These are phyloP conservation scores for Oxygymnocypris stewartii DNA, from an alignment of 2,113 vertebrate species.

Conservation along the genomic window DNA sequence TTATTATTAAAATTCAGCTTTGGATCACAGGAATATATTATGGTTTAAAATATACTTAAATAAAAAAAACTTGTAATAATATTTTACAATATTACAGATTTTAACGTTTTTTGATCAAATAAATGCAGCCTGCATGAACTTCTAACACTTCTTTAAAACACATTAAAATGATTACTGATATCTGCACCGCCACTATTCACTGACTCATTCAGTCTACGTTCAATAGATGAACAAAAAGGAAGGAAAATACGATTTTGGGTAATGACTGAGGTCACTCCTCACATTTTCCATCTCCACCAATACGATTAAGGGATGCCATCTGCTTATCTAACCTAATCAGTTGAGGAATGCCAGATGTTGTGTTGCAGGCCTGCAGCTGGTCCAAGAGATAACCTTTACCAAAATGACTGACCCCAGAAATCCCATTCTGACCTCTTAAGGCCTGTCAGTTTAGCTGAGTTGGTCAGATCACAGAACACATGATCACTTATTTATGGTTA, in stretches of 20 bases:
- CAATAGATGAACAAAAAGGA: not conserved
- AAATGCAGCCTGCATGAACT: not conserved
- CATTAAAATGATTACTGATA: not conserved
- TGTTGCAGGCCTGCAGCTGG: conserved; percentile 50
- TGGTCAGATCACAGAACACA: not conserved
- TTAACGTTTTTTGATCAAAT: not conserved
- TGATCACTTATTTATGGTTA: not conserved
- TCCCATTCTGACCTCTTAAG: conserved; percentile 31
- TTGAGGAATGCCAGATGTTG: conserved; percentile 59
- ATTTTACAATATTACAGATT: no score
- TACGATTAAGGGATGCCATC: conserved; percentile 40
- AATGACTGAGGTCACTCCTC: conserved; percentile 26
- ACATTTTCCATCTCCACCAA: conserved; percentile 58
- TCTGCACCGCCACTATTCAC: not conserved
- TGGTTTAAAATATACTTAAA: no score
- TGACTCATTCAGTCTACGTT: not conserved
- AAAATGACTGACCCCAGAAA: conserved; percentile 49
- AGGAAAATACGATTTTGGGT: not conserved
- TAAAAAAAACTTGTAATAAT: not conserved
- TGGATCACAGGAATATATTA: no score
- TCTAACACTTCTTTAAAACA: not conserved
- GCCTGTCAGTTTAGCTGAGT: conserved; percentile 1
- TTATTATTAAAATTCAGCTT: not conserved
- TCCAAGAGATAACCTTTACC: conserved; percentile 52
- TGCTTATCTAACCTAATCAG: conserved; percentile 53